Base-by-base conservation (phyloP, 1,140 invertebrate species). In the Heliconius hewitsoni region DNA sequence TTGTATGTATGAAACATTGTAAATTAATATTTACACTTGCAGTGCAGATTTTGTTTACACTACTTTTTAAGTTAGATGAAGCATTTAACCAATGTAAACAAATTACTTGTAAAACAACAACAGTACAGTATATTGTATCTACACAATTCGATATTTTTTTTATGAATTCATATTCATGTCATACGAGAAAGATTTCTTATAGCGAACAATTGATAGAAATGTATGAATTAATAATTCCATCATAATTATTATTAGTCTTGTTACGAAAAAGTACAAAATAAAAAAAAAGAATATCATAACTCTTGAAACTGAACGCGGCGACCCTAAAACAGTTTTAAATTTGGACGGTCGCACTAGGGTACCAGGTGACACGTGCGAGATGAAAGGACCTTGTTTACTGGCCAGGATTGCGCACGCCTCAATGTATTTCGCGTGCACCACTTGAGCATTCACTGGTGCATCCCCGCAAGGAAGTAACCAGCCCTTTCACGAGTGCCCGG, bases 351-450 rank as follows among this genome's bases (percentile, higher is more conserved):
- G 80, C 80, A 82, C 46, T 83, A 73, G 82, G 82, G 80, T 80
- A 91, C 86, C 87, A 84, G 89, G 89, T 91, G 87, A 90, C 86
- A 87, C 85, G 84, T 83, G 82, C 84, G 82, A 77, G 80, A 84
- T 93, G 90, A 90, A 91, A 86, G 85, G 84, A 82, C 76, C 80
- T 85, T 90, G 86, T 93, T 91, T 90, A 86, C 89, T 86, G 86
- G 84, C 88, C 87, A 89, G 83, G 90, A 90, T 90, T 87, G 86
- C 90, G 84, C 84, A 76, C 81, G 78, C 81, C 77, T 81, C 90
- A 93, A 93, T 90, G 85, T 85, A 81, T 81, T 83, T 83, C 83
- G 84, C 81, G 85, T 86, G 86, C 83, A 85, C 80, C 86, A 88
- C 86, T 91, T 83, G 86, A 79, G 85, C 86, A 90, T 93, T 91